Evolutionary conservation across 1,140 invertebrate genomes (phyloP), one percentile per base, ranked within the genome.

Genomic region (Zaprionus africanus): DNA sequence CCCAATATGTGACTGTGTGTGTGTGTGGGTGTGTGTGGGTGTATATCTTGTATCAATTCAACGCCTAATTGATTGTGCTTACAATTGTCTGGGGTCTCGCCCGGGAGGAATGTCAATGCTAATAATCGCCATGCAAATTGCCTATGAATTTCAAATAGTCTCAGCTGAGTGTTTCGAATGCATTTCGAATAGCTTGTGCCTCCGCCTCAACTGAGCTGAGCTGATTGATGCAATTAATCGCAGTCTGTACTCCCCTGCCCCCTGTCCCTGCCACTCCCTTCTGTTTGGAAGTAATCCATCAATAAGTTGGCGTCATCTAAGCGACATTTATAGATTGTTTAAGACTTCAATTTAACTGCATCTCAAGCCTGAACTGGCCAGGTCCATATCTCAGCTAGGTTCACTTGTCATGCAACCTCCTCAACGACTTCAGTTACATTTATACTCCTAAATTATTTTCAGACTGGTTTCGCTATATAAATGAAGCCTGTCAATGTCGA

Each of bases 61-160:
- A 79, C 69, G 80, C 66, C 84, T 87, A 87, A 87, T 87, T 88
- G 84, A 87, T 87, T 88, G 77, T 88, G 81, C 78, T 75, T 88
- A 62, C 83, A 87, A 87, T 87, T 88, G 84, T 88, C 83, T 87
- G 80, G 84, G 84, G 38, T 65, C 64, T 54, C 72, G 76, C 43
- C 82, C 68, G 74, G 76, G 73, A 73, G 74, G 84, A 87, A 87
- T 87, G 84, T 81, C 83, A 88, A 87, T 87, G 83, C 78, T 87
- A 87, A 87, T 87, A 87, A 87, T 86, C 78, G 64, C 79, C 78
- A 88, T 88, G 78, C 88, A 88, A 88, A 87, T 87, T 88, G 80
- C 56, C 78, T 73, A 75, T 82, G 71, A 69, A 86, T 87, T 79
- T 79, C 60, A 86, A 79, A 86, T 71, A 56, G 64, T 82, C 61